Evolutionary conservation across 2,113 vertebrate species (phyloP).

Genomic region (Vidua chalybeata): DNA sequence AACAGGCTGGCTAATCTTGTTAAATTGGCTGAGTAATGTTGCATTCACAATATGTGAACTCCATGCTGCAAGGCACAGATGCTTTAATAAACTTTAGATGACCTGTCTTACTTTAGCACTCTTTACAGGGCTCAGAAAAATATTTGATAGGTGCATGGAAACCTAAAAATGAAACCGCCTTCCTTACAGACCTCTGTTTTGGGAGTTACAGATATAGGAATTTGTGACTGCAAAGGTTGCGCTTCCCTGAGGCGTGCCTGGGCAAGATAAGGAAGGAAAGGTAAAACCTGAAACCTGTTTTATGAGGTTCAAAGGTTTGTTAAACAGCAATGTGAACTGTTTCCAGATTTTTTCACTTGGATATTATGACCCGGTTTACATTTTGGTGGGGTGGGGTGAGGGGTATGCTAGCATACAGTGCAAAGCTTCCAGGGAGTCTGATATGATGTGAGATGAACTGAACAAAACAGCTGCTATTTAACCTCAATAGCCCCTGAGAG

Average conservation of each 20-base stretch:
- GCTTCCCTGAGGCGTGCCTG: not conserved
- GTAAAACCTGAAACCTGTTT: not conserved
- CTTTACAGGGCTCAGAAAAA: not conserved
- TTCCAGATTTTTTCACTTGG: not conserved
- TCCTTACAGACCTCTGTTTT: not conserved
- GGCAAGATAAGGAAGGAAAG: not conserved
- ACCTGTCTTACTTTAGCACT: not conserved
- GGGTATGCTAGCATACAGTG: not conserved
- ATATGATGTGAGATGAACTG: not conserved
- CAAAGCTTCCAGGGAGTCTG: not conserved
- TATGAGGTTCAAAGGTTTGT: not conserved
- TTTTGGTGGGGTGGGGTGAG: not conserved
- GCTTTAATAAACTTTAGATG: conserved; percentile 44
- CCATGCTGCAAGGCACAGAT: conserved; percentile 1
- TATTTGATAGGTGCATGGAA: not conserved
- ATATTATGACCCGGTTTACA: not conserved
- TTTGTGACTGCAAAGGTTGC: not conserved
- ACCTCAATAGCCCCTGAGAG: not conserved
- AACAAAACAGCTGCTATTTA: conserved; percentile 12
- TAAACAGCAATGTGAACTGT: not conserved
- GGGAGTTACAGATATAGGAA: not conserved
- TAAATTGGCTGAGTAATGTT: conserved; percentile 61
- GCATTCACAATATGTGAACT: conserved; percentile 15
- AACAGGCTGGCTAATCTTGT: conserved; percentile 50
- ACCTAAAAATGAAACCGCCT: not conserved